Evolutionary conservation across 2,113 vertebrate genomes (phyloP).

Genomic region (Suncus etruscus): DNA sequence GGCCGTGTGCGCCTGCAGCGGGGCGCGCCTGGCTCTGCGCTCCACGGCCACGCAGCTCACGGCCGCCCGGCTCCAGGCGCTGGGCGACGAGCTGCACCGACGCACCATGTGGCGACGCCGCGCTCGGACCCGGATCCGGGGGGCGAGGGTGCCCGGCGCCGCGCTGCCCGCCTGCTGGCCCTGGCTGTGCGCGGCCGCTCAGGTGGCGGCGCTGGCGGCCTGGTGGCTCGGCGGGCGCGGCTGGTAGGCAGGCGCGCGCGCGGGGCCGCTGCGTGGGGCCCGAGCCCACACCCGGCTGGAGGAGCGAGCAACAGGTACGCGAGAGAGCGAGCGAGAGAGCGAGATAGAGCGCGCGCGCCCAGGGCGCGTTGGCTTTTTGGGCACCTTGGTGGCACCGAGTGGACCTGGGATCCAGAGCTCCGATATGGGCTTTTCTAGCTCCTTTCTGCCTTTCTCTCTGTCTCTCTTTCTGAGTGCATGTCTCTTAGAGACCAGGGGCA

Average conservation of each 20-base stretch:
- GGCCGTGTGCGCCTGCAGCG: constrained; percentile 81
- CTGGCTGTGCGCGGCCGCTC: constrained; percentile 84
- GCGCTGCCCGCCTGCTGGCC: constrained; percentile 80
- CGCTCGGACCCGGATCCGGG: constrained; percentile 68
- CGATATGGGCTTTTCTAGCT: too few relatives aligned
- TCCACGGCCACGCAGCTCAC: constrained; percentile 80
- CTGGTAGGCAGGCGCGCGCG: constrained; percentile 81
- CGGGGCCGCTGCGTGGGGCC: constrained; percentile 79
- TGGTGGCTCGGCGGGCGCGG: constrained; percentile 82
- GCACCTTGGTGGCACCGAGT: neutral
- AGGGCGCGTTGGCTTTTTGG: neutral
- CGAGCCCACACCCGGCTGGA: constrained; percentile 82
- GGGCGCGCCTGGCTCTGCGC: constrained; percentile 78
- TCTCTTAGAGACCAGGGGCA: too few relatives aligned
- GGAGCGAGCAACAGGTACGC: constrained; percentile 83
- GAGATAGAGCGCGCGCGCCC: too few relatives aligned
- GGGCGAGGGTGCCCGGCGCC: constrained; percentile 71
- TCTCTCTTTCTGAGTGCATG: too few relatives aligned
- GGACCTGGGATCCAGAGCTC: neutral
- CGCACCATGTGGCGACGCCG: constrained; percentile 81
- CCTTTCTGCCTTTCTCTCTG: neutral
- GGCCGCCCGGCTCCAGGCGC: constrained; percentile 80
- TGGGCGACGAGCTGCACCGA: constrained; percentile 83
- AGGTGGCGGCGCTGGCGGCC: constrained; percentile 84
- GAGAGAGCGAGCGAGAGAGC: neutral